Evolutionary conservation across 2,113 vertebrate species (phyloP), one percentile per base, ranked within the genome.

Genomic region (Nothobranchius kuhntae): DNA sequence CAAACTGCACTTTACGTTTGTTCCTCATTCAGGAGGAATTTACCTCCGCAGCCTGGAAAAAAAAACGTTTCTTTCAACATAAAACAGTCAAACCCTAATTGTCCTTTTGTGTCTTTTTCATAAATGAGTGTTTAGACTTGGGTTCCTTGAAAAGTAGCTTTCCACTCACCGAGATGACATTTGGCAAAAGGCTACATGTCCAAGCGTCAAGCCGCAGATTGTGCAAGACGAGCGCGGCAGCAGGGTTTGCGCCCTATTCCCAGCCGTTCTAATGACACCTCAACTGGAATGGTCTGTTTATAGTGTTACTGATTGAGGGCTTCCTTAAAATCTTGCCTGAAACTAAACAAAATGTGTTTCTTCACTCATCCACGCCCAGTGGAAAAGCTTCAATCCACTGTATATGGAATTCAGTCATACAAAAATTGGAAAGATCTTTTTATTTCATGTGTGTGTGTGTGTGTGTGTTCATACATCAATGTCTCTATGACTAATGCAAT

Each of bases 271-370:
- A 85, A 89, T 86, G 83, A 80, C 80, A 89, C 87, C 84, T 89
- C 72, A 7, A 72, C 68, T 86, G 84, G 71, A 86, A 87, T 82
- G 84, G 82, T 60, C 72, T 90, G 91, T 91, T 91, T 92, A 90
- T 71, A 82, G 78, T 71, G 75, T 79, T 64, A 83, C 86, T 86
- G 88, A 90, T 91, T 91, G 86, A 87, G 88, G 86, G 86, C 87
- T 85, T 87, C 89, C 83, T 84, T 86, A 81, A 91, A 89, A 81
- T 86, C 85, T 74, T 73, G 77, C 75, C 86, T 76, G 67, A 65
- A 91, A 67, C 74, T 84, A 90, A 91, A 93, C 88, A 91, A 76
- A 91, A 88, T 80, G 79, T 87, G 80, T 88, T 89, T 77, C 73
- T 82, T 72, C 85, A 84, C 83, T 87, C 60, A 60, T 84, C 84